phyloP scores from a whole-genome alignment of 2,888 invertebrate species.

The Cheilosia pagana region DNA sequence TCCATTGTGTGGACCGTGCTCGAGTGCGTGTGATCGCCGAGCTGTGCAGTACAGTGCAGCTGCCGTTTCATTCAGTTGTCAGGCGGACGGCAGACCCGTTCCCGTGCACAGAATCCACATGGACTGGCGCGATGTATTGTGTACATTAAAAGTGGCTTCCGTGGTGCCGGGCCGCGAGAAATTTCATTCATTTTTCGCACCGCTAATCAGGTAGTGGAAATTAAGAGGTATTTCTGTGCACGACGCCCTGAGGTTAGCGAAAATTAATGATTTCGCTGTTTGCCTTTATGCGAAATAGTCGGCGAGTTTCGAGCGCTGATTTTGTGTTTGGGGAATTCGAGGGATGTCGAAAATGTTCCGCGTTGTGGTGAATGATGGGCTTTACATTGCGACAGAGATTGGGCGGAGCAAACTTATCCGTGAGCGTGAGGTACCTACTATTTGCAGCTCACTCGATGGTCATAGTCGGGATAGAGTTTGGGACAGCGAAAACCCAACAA shows the following conservation, averaged over 20 bases:
- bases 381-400: no score
- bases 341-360: not conserved
- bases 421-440: no score
- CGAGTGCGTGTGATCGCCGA: not conserved
- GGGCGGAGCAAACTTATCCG: no score
- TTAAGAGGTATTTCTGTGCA: slow-evolving; percentile 9
- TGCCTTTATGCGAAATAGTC: slow-evolving; percentile 3
- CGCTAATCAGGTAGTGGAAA: slow-evolving; percentile 38
- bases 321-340: not conserved
- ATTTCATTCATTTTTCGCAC: slow-evolving; percentile 46
- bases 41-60: slow-evolving; percentile 39
- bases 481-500: no score
- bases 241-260: slow-evolving; percentile 19
- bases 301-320: not conserved
- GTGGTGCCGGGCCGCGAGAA: slow-evolving; percentile 26
- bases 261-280: slow-evolving; percentile 21
- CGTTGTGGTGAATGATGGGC: not conserved
- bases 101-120: slow-evolving; percentile 21
- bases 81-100: no score
- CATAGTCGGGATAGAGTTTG: no score
- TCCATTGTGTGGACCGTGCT: slow-evolving; percentile 33
- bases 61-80: slow-evolving; percentile 63
- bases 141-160: slow-evolving; percentile 21
- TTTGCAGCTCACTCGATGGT: no score
- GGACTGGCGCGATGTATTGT: slow-evolving; percentile 17